These are phyloP conservation scores for Paratrypauchen microcephalus DNA, from an alignment of 2,797 vertebrate species.

Conservation along the genomic window DNA sequence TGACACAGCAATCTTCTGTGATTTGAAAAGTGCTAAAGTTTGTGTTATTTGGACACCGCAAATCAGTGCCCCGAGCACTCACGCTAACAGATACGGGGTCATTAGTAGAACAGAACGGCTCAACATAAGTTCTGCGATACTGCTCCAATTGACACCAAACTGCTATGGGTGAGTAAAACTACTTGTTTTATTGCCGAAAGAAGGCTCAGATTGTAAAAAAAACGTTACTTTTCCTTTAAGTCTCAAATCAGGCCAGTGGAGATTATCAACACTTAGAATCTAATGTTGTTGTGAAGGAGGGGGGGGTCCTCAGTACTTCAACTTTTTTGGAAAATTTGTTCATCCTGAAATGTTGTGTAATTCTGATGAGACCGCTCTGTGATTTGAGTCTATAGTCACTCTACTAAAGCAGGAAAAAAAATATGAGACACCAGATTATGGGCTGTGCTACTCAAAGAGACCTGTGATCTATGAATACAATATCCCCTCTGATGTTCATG, in stretches of 20 bases:
- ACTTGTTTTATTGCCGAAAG: too few relatives aligned
- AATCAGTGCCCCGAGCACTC: too few relatives aligned
- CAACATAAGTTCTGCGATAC: too few relatives aligned
- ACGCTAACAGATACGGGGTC: too few relatives aligned
- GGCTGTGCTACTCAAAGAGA: background rate
- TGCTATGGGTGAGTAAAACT: too few relatives aligned
- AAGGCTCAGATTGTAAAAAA: too few relatives aligned
- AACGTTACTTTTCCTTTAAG: too few relatives aligned
- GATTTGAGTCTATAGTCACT: background rate
- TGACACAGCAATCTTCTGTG: too few relatives aligned
- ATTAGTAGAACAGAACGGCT: too few relatives aligned
- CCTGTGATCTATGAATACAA: background rate
- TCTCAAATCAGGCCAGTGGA: constrained; percentile 17
- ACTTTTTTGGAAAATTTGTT: background rate
- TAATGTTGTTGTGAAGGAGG: background rate
- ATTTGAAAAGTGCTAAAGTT: too few relatives aligned
- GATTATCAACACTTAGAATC: constrained; percentile 14
- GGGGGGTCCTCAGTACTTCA: background rate
- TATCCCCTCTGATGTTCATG: background rate
- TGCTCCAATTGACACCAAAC: too few relatives aligned
- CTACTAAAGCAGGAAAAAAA: background rate
- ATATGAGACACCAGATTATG: background rate
- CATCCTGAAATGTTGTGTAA: background rate
- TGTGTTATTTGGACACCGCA: too few relatives aligned
- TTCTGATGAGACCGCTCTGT: background rate